Evolutionary conservation across 2,113 vertebrate genomes (phyloP).

Genomic region (Leucopternis melanops): DNA sequence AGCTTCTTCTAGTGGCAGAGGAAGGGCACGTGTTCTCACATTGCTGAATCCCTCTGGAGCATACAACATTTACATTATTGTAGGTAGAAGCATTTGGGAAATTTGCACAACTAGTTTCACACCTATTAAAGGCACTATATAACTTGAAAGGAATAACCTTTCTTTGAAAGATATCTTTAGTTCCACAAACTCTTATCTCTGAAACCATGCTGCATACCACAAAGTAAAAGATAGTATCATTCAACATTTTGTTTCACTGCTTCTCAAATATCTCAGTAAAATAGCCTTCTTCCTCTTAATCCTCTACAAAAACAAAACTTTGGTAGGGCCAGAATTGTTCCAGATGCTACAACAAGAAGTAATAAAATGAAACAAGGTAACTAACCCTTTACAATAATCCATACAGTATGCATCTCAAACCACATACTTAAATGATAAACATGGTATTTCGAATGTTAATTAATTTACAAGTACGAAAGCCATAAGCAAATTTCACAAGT

Average conservation of each 20-base stretch:
- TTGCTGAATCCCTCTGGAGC: not conserved
- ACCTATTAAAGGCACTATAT: not conserved
- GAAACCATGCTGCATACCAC: not conserved
- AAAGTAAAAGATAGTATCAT: not conserved
- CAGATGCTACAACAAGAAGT: conserved; percentile 59
- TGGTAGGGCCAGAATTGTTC: conserved; percentile 44
- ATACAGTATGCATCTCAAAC: conserved; percentile 7
- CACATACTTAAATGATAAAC: conserved; percentile 19
- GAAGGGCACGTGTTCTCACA: not conserved
- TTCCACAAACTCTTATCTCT: not conserved
- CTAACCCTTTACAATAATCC: conserved; percentile 24
- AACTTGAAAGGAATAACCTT: not conserved
- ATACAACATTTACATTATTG: not conserved
- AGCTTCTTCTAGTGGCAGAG: not conserved
- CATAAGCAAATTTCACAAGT: not conserved
- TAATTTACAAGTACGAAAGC: conserved; percentile 27
- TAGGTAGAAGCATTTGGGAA: not conserved
- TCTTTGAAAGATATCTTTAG: not conserved
- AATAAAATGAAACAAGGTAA: conserved; percentile 59
- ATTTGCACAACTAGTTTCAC: not conserved
- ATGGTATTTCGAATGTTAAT: conserved; percentile 32
- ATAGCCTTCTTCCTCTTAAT: conserved; percentile 31
- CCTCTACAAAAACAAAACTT: conserved; percentile 36
- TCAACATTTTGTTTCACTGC: conserved; percentile 34
- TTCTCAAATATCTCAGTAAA: conserved; percentile 50